Evolutionary conservation across 2,888 invertebrate species (phyloP).

Genomic region (Sesia apiformis): DNA sequence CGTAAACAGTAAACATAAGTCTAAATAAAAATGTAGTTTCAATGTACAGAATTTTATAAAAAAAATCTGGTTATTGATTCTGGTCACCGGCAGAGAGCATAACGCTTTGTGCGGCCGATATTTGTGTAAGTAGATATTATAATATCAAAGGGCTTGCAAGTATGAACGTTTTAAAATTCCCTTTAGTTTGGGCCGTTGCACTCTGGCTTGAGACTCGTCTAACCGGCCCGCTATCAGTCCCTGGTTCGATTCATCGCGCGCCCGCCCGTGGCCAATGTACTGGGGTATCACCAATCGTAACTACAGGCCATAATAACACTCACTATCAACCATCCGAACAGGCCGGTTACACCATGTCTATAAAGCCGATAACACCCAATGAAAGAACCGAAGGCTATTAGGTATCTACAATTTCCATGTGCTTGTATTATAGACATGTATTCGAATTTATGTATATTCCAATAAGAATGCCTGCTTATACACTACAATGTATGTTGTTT

Average conservation of each 20-base stretch:
- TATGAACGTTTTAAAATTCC: slow-evolving; percentile 65
- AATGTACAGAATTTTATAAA: too few species aligned
- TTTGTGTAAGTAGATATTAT: slow-evolving; percentile 13
- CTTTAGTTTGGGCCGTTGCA: slow-evolving; percentile 72
- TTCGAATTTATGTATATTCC: too few species aligned
- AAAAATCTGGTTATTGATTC: too few species aligned
- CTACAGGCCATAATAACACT: slow-evolving; percentile 32
- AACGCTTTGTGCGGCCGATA: too few species aligned
- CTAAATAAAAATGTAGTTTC: too few species aligned
- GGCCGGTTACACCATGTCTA: not conserved
- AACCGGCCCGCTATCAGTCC: slow-evolving; percentile 71
- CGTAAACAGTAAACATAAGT: too few species aligned
- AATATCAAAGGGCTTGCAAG: slow-evolving; percentile 53
- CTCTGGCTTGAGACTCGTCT: slow-evolving; percentile 64
- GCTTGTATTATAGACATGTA: too few species aligned
- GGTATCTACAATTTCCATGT: too few species aligned
- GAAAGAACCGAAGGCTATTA: too few species aligned
- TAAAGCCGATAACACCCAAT: not conserved
- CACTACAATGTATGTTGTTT: too few species aligned
- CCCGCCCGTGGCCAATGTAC: slow-evolving; percentile 44
- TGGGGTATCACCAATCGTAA: slow-evolving; percentile 58
- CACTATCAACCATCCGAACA: not conserved
- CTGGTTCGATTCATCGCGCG: slow-evolving; percentile 64
- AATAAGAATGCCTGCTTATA: too few species aligned
- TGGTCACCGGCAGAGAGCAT: too few species aligned